Evolutionary conservation across 2,888 invertebrate genomes (phyloP), one percentile per base, ranked within the genome.

Genomic region (Drosophila peninsularis): DNA sequence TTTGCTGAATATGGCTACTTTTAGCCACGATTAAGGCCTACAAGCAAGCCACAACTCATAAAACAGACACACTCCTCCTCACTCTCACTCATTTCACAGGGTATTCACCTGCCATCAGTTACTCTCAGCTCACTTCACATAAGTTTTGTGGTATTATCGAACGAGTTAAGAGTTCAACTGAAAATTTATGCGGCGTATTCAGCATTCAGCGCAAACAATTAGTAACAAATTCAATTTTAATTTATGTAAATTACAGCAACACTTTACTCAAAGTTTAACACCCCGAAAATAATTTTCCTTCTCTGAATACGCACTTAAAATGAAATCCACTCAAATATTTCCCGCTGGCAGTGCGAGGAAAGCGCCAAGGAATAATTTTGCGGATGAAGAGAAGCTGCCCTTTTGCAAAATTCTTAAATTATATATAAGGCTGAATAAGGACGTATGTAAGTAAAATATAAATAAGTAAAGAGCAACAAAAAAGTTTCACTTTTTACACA

Each of bases 401-500:
- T 65, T 65, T 53, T 79, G 66, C 50, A 10, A 37, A 56, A 71
- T 66, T 71, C 52, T 75, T 75, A 56, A 75, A 75, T 71, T 75
- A 49, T 66, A 42, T 75, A 63, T 64, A 53, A 54, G 50, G 52
- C 53, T 37, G 64, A 30, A 63, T 30, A 39, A 50, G 34, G 52
- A 37, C 32, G 53, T 47, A 60, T 50, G 49, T 55, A 44, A 65
- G 45, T 34, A n/a, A 47, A 56, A 39, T 30, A 75, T 71, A 76
- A 60, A 75, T 75, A 75, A 58, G 44, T 70, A 42, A 64, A 27
- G 17, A 65, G 55, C 66, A 65, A 49, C 47, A 66, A 66, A 77
- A 47, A 76, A 58, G 77, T 77, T 80, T 54, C 56, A 68, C 56
- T 21, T 54, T 42, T 54, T 54, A 32, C 27, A 7, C 24, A 6